Conservation (phyloP, 2,797 vertebrate genomes). For the Phaenicophaeus curvirostris region DNA sequence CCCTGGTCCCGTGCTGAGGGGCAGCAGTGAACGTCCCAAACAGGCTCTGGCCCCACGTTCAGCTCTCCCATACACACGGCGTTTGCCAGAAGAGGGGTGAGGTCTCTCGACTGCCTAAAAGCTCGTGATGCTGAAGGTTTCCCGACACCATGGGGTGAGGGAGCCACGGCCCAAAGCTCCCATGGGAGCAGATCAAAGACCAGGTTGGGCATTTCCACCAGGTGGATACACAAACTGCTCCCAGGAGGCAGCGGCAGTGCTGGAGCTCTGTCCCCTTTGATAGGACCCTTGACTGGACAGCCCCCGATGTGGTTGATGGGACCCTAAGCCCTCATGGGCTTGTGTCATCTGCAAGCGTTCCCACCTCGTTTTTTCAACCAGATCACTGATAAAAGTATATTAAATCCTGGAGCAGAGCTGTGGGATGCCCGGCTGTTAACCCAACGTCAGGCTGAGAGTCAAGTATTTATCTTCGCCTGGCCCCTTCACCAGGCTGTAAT, state of each 20-base stretch:
- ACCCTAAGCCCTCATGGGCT: rapidly evolving
- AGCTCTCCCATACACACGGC: neutral
- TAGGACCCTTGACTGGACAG: neutral
- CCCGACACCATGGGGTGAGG: neutral
- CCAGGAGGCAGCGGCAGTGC: rapidly evolving
- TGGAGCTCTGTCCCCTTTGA: neutral
- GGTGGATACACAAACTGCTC: neutral
- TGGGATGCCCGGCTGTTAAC: neutral
- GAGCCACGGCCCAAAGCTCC: neutral
- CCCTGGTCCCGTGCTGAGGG: neutral
- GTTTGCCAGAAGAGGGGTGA: neutral
- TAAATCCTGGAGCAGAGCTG: neutral
- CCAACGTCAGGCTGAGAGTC: neutral
- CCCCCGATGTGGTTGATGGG: neutral
- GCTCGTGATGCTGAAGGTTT: neutral
- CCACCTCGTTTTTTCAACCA: neutral
- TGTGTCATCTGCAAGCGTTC: neutral
- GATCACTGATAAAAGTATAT: neutral
- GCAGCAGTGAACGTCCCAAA: conserved; percentile 35
- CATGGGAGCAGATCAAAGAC: neutral
- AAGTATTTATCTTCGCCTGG: neutral
- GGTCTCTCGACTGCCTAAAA: neutral
- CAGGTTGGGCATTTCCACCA: neutral
- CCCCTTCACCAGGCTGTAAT: neutral
- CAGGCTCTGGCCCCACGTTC: conserved; percentile 18